Evolutionary conservation across 1,140 invertebrate genomes (phyloP).

Genomic region (Pogonognathellus flavescens): DNA sequence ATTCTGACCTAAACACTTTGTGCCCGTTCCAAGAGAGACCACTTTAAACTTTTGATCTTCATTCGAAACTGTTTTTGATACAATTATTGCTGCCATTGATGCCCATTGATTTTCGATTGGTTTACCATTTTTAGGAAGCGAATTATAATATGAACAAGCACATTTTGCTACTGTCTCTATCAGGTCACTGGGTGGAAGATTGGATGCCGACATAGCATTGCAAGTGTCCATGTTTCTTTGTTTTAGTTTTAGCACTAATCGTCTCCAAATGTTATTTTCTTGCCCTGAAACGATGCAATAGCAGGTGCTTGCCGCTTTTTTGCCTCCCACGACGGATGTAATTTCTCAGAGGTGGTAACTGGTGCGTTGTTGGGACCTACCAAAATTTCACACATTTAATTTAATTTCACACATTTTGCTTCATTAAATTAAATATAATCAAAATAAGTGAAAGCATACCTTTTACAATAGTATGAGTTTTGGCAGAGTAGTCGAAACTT

Average conservation of each 20-base stretch:
- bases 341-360: constrained; percentile 58
- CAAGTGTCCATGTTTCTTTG: not conserved
- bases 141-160: constrained; percentile 76
- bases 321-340: constrained; percentile 72
- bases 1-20: constrained; percentile 87
- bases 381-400: too few species aligned
- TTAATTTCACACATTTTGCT: too few species aligned
- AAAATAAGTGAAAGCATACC: not conserved
- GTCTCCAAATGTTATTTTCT: constrained; percentile 70
- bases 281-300: constrained; percentile 69
- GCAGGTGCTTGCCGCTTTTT: constrained; percentile 68
- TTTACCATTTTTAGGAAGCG: constrained; percentile 86
- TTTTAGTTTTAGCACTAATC: constrained; percentile 9
- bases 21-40: constrained; percentile 87
- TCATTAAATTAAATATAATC: too few species aligned
- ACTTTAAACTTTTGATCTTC: constrained; percentile 73
- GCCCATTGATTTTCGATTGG: constrained; percentile 86
- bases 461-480: too few species aligned
- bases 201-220: too few species aligned
- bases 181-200: constrained; percentile 67
- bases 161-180: constrained; percentile 73
- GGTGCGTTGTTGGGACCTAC: not conserved
- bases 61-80: constrained; percentile 70
- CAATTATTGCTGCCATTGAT: constrained; percentile 79
- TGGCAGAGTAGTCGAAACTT: too few species aligned